Evolutionary conservation across 2,888 invertebrate species (phyloP), one percentile per base, ranked within the genome.

Genomic region (Serripes groenlandicus): DNA sequence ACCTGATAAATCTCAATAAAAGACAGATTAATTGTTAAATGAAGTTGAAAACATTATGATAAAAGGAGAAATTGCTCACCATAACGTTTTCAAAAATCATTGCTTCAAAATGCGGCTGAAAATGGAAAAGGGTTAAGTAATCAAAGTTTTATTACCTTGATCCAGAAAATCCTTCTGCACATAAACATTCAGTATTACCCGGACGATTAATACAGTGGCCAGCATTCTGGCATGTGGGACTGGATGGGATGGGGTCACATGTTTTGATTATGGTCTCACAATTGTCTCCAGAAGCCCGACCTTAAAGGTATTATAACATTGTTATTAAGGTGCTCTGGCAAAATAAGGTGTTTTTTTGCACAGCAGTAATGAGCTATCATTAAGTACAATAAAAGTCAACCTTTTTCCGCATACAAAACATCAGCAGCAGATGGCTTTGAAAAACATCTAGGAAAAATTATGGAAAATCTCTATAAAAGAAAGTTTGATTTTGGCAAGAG

Each of bases 81-180:
- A 32, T 21, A 28, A 28, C 64, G 1, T 35, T 64, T 64, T n/a
- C 34, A 9, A 3, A 15, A 64, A 34, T 21, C 18, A 23, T 9
- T 56, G 18, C 18, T 15, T 7, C 5, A n/a, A 23, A 15, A 15
- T n/a, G 21, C 2, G 21, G n/a, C 56, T 21, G 18, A 15, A 58
- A 26, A 49, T 28, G 28, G 34, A 30, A 7, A 15, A 58, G 66
- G n/a, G 7, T 7, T n/a, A 11, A 15, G 42, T 42, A 18, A 18
- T 37, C 42, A 68, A 15, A 5, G 23, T 49, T 42, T 72, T 9
- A 21, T 78, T 87, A 92, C 92, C 69, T 87, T 42, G 42, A 28
- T 54, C 99, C 99, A 26, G 98, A 98, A 93, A 98, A 99, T 72
- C 99, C 99, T 85, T 98, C 97, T 93, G 98, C 96, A 93, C 99